Evolutionary conservation across 2,888 invertebrate species (phyloP).

Genomic region (Mamestra brassicae): DNA sequence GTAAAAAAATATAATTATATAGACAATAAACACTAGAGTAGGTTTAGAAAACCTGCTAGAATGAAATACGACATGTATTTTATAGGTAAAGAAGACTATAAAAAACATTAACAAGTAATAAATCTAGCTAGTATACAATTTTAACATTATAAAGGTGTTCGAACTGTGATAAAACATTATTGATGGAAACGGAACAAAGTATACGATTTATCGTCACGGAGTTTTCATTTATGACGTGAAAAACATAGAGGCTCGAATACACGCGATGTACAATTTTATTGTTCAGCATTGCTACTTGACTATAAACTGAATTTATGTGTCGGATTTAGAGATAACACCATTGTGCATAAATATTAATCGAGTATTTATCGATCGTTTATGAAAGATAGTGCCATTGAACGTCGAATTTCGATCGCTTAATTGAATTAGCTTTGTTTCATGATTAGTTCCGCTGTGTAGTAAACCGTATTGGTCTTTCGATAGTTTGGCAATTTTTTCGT

Average conservation of each 20-base stretch:
- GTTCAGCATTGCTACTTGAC: background rate
- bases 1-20: background rate
- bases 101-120: constrained; percentile 33
- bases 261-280: constrained; percentile 37
- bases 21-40: background rate
- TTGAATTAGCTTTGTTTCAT: constrained; percentile 4
- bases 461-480: background rate
- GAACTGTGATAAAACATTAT: constrained; percentile 37
- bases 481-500: background rate
- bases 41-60: background rate
- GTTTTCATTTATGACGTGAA: constrained; percentile 48
- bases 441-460: background rate
- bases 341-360: constrained; percentile 22
- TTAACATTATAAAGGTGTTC: constrained; percentile 35
- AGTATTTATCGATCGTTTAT: constrained; percentile 19
- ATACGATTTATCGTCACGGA: constrained; percentile 39
- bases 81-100: background rate
- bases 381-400: background rate
- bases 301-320: constrained; percentile 34
- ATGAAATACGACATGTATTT: constrained; percentile 15
- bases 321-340: constrained; percentile 19
- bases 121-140: constrained; percentile 33
- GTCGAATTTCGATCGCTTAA: constrained; percentile 3
- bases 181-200: constrained; percentile 28
- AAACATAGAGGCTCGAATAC: constrained; percentile 14